Percentiles rank a stretch among this genome's conserved stretches.
Evolutionary conservation across 2,113 vertebrate genomes (phyloP).

Genomic region (Salvator merianae): DNA sequence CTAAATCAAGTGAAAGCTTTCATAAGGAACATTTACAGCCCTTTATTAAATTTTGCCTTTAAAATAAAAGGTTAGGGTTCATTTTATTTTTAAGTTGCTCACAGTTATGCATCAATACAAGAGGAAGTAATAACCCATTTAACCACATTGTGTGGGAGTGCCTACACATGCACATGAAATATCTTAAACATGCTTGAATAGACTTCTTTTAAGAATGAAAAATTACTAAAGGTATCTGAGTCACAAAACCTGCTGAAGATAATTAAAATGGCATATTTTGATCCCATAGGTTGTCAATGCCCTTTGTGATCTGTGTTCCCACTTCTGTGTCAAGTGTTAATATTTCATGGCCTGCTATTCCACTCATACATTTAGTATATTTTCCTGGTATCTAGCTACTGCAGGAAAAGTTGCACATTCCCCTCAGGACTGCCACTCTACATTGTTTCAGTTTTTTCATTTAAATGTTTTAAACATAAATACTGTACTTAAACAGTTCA

Average conservation of each 20-base stretch:
- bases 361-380: no score
- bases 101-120: constrained; percentile 15
- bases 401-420: no score
- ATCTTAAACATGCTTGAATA: not conserved
- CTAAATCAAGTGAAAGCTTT: constrained; percentile 45
- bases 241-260: not conserved
- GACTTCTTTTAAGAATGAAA: not conserved
- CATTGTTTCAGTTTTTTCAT: no score
- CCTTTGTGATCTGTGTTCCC: not conserved
- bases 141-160: not conserved
- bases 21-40: constrained; percentile 33
- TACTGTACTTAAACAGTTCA: no score
- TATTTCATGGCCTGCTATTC: not conserved
- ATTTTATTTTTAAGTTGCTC: constrained; percentile 31
- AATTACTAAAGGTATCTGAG: not conserved
- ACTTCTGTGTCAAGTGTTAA: not conserved
- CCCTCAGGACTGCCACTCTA: no score
- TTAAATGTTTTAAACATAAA: no score
- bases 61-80: constrained; percentile 14
- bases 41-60: constrained; percentile 35
- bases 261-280: not conserved
- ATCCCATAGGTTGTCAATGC: not conserved
- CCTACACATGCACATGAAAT: not conserved
- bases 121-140: constrained; percentile 37
- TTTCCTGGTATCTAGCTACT: no score